Percentiles rank a stretch among this genome's conserved stretches.
Evolutionary conservation across 2,888 invertebrate genomes (phyloP).

Genomic region (Cataglyphis altisquamis): DNA sequence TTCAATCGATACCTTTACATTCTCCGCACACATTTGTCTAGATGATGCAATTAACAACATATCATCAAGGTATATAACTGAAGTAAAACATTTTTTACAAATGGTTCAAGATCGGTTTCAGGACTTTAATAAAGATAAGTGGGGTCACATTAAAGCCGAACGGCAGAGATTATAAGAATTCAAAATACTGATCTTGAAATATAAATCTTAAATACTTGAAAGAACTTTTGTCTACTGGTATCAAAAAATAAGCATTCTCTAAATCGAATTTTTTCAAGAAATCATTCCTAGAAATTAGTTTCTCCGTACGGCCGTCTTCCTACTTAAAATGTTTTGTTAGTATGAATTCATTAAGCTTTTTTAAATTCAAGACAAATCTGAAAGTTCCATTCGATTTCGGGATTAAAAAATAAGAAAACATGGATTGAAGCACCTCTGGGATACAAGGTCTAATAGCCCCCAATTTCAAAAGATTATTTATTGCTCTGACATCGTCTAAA

Average conservation of each 20-base stretch:
- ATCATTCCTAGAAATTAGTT: conserved; percentile 40
- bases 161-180: conserved; percentile 63
- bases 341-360: conserved; percentile 64
- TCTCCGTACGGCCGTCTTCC: conserved; percentile 62
- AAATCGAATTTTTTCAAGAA: conserved; percentile 63
- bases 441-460: conserved; percentile 51
- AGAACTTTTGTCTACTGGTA: conserved; percentile 51
- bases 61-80: conserved; percentile 66
- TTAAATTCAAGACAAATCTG: conserved; percentile 68
- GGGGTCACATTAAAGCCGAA: conserved; percentile 66
- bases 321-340: conserved; percentile 64
- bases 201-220: conserved; percentile 65
- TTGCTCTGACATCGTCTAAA: conserved; percentile 4
- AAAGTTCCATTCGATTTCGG: conserved; percentile 56
- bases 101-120: conserved; percentile 59
- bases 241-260: conserved; percentile 62
- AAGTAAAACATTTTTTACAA: conserved; percentile 29
- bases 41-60: conserved; percentile 57
- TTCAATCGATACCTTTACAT: conserved; percentile 43
- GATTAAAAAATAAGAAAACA: conserved; percentile 51
- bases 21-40: conserved; percentile 37
- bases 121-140: conserved; percentile 65
- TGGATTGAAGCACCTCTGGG: conserved; percentile 21
- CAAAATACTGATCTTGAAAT: conserved; percentile 58
- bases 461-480: conserved; percentile 43